Evolutionary conservation across 2,797 vertebrate species (phyloP).

Genomic region (Orientallactaga sibirica): DNA sequence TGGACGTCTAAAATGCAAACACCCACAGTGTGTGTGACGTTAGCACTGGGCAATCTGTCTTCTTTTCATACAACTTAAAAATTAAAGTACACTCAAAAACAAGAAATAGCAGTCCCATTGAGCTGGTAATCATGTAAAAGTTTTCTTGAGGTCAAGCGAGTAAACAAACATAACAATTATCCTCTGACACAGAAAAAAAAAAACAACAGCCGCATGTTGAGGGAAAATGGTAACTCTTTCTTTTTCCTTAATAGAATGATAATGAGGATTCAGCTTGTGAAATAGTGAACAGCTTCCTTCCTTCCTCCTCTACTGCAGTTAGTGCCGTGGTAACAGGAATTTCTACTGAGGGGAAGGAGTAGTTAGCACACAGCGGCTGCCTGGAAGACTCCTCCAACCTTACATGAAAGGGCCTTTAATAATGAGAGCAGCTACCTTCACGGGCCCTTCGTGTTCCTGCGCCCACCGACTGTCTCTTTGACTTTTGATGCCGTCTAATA

Average conservation of each 20-base stretch:
- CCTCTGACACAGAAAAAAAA: not conserved
- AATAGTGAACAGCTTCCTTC: not conserved
- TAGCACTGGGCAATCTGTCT: conserved; percentile 11
- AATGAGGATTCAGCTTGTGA: not conserved
- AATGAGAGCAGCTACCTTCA: not conserved
- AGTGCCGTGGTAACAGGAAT: not conserved
- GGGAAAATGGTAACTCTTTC: not conserved
- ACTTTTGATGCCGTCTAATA: not conserved
- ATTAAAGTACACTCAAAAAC: not conserved
- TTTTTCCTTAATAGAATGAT: not conserved
- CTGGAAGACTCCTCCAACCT: not conserved
- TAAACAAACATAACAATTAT: conserved; percentile 5
- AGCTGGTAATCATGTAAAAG: not conserved
- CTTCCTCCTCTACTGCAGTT: not conserved
- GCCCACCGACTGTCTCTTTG: not conserved
- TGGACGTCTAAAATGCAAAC: not conserved
- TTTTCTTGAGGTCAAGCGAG: not conserved
- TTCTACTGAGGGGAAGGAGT: no score
- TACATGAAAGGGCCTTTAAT: not conserved
- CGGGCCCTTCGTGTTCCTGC: not conserved
- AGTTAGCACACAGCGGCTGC: accelerated
- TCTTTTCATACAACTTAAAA: not conserved
- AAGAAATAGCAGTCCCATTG: not conserved
- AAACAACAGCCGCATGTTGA: not conserved
- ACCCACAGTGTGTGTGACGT: not conserved